Evolutionary conservation across 2,113 vertebrate genomes (phyloP).

Genomic region (Castor canadensis): DNA sequence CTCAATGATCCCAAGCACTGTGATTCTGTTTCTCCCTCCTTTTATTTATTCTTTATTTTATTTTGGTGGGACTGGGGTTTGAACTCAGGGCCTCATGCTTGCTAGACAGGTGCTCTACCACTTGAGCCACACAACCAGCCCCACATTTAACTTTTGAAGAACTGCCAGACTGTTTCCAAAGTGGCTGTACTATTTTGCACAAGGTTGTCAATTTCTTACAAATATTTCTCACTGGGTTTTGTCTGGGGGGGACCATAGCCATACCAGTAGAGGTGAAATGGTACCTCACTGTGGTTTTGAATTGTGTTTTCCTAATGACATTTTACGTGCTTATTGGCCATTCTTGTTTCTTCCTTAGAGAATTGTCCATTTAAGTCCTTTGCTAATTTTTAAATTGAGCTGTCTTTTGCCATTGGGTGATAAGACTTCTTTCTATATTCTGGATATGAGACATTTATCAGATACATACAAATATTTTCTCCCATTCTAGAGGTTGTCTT

Average conservation of each 20-base stretch:
- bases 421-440: not conserved
- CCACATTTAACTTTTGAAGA: not conserved
- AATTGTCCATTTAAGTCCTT: not conserved
- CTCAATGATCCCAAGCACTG: fast-evolving
- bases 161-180: not conserved
- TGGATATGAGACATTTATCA: not conserved
- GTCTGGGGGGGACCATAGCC: not conserved
- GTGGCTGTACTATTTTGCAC: not conserved
- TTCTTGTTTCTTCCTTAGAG: not conserved
- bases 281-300: not conserved
- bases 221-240: not conserved
- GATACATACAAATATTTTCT: not conserved
- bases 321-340: not conserved
- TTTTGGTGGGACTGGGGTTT: no score
- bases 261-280: not conserved
- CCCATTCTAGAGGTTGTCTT: not conserved
- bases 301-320: not conserved
- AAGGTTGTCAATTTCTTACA: not conserved
- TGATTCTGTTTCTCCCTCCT: not conserved
- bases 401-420: not conserved
- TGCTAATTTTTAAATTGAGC: not conserved
- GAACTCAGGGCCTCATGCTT: no score
- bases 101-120: no score
- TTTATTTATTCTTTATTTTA: not conserved
- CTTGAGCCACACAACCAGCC: no score